Evolutionary conservation across 2,113 vertebrate genomes (phyloP), one percentile per base, ranked within the genome.

Genomic region (Phyllopteryx taeniolatus): DNA sequence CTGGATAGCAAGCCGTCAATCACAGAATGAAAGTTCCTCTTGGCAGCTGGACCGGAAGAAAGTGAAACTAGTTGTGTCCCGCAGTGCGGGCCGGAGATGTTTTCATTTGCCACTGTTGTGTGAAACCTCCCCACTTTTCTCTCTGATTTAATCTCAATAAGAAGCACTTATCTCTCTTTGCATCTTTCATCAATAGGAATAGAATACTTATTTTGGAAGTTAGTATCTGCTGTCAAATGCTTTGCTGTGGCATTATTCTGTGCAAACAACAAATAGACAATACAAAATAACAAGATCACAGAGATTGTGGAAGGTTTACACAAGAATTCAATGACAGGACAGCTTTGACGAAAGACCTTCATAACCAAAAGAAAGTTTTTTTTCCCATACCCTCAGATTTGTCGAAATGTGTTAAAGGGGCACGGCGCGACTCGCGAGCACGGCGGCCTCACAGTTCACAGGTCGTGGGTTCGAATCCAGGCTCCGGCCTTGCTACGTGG

Each of bases 111-210:
- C 59, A 76, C 71, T 66, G 42, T 71, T 62, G 53, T 73, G 20
- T 44, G 68, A 79, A 78, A 82, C 70, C 79, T 46, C 64, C 9
- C 42, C 44, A 27, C 49, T 69, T 70, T 79, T 65, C 71, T 27
- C 67, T 71, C 62, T 79, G 68, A 80, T 75, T 67, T 39, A 51
- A 67, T 80, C 71, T 66, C 63, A 84, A 76, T 84, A 72, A 78
- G 73, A 76, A 85, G 74, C 73, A 62, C 85, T 76, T 31, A 47
- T 76, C 77, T 78, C 43, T 19, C 22, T 35, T 33, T 79, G 64
- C 62, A 83, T 79, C 71, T 67, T 44, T 44, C 9, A 70, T 70
- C 70, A 87, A 85, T 70, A 84, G 74, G 84, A 77, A 47, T 47
- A 57, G 14, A 22, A 43, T 22, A 44, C 20, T 44, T n/a, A 22